Evolutionary conservation across 2,888 invertebrate species (phyloP).

Genomic region (Pseudococcus viburni): DNA sequence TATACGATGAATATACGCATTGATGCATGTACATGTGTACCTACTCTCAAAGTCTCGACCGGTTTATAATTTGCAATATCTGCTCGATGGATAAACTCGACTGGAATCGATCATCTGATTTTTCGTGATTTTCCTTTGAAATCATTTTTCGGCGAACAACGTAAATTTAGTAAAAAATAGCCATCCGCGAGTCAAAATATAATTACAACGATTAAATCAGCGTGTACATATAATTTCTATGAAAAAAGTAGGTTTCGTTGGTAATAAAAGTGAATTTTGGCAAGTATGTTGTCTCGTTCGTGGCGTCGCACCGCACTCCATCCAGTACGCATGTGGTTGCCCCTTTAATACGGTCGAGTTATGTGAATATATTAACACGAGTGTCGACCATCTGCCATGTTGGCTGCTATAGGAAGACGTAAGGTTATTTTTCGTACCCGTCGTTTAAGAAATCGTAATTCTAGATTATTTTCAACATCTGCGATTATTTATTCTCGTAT

Average conservation of each 20-base stretch:
- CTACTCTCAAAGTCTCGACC: not conserved
- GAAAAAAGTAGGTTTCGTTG: not conserved
- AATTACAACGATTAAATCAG: not conserved
- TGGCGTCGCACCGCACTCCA: not conserved
- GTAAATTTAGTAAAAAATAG: not conserved
- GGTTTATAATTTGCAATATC: conserved; percentile 30
- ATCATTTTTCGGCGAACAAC: not conserved
- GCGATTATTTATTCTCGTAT: too few species aligned
- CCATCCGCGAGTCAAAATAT: not conserved
- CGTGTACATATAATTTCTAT: not conserved
- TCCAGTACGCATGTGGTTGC: not conserved
- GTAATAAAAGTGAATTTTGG: not conserved
- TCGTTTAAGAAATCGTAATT: not conserved
- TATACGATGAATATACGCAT: not conserved
- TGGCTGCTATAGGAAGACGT: not conserved
- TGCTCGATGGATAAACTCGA: not conserved
- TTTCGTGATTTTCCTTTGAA: not conserved
- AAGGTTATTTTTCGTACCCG: not conserved
- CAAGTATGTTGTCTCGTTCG: not conserved
- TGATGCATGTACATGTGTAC: not conserved
- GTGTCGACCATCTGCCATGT: not conserved
- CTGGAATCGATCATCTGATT: not conserved
- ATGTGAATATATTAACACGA: conserved; percentile 24
- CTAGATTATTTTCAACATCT: not conserved
- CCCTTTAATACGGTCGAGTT: not conserved